Conservation (phyloP, 1,140 invertebrate species). For the Hypsibius dujardini region DNA sequence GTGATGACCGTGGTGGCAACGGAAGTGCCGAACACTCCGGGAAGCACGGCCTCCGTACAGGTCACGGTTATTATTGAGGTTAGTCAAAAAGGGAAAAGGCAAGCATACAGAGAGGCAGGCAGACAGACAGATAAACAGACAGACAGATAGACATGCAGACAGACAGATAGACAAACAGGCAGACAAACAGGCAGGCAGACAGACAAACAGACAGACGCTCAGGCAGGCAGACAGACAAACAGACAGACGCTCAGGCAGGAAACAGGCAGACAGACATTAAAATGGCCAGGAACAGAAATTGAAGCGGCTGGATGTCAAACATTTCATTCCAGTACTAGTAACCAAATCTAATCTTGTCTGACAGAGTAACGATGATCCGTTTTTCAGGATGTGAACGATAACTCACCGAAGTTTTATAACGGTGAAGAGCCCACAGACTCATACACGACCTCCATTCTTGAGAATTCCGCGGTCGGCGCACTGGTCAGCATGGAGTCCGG, state of each 20-base stretch:
- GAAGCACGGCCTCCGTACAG: neutral
- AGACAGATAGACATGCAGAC: too few relatives aligned
- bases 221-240: too few relatives aligned
- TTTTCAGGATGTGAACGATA: slow-evolving; percentile 11
- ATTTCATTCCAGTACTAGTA: neutral
- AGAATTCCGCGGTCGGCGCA: slow-evolving; percentile 22
- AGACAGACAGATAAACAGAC: too few relatives aligned
- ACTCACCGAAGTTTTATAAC: slow-evolving; percentile 6
- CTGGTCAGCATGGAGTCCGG: slow-evolving; percentile 23
- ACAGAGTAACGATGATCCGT: neutral
- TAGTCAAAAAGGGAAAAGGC: too few relatives aligned
- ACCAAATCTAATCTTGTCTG: neutral
- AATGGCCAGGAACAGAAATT: too few relatives aligned
- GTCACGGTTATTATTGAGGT: slow-evolving; percentile 12
- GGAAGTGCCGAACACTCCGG: neutral
- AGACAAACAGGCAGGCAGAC: too few relatives aligned
- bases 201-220: too few relatives aligned
- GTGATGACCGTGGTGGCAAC: slow-evolving; percentile 8
- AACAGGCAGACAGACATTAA: too few relatives aligned
- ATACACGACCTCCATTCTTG: slow-evolving; percentile 20
- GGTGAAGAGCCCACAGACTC: neutral
- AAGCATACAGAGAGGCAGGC: too few relatives aligned
- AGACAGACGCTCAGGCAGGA: too few relatives aligned
- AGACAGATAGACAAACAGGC: too few relatives aligned
- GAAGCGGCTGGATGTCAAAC: too few relatives aligned